Base-by-base conservation (phyloP, 2,113 vertebrate genomes). In the Labeo rohita region DNA sequence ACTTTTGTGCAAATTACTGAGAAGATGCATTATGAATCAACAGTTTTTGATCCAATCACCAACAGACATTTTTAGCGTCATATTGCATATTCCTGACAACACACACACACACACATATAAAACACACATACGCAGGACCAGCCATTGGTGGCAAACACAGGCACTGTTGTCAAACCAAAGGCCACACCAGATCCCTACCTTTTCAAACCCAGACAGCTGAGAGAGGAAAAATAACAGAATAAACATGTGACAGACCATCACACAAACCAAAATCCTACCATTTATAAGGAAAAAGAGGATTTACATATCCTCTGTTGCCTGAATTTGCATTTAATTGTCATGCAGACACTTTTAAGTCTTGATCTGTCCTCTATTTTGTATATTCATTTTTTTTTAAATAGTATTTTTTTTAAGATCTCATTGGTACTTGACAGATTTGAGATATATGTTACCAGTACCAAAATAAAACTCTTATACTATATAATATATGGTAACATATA, bases 191-290 rank as follows among this genome's bases (percentile, higher is more conserved):
- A 2, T 89, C 91, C 92, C 66, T 96, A 96, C 96, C 97, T 96
- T 95, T 94, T 97, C 95, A 91, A 89, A 95, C 93, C 96, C 96
- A 95, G 96, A 97, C 88, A 95, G 96, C 96, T 96, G 94, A 96
- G 94, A 95, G 88, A 91, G 89, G 68, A 93, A 92, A 96, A 92
- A 96, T 88, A 92, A 95, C 92, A 93, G 75, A 94, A 92, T 92
- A 93, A 92, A 92, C 89, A 92, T 89, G 88, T 93, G 93, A 95
- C 93, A 92, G 61, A 87, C 91, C 94, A 76, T 89, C 90, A 91
- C 77, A 93, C 90, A 91, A 93, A 93, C 85, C 43, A 92, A 93
- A 89, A 88, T 66, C 70, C 82, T 52, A 34, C 11, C 21, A 73
- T 43, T 73, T 23, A 72, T 73, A 84, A 8, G 10, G 5, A 23